Evolutionary conservation across 1,140 invertebrate species (phyloP).

Genomic region (Centruroides vittatus): DNA sequence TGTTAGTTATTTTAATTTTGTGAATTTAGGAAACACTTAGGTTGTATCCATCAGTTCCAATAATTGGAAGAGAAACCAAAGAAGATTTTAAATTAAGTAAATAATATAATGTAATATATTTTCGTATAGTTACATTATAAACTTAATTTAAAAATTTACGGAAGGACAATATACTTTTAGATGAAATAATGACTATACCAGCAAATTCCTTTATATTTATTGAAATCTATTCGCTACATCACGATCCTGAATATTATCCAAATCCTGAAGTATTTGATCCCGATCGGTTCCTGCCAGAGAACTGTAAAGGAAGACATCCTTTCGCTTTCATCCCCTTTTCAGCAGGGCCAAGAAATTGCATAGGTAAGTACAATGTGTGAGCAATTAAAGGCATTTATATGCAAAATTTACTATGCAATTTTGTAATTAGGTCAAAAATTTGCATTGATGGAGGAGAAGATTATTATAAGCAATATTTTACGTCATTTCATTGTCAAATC

Average conservation of each 20-base stretch:
- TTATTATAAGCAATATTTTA: neutral
- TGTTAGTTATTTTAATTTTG: neutral
- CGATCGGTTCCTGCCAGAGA: constrained; percentile 29
- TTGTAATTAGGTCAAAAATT: constrained; percentile 20
- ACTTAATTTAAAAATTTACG: no score
- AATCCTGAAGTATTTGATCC: constrained; percentile 42
- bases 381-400: constrained; percentile 18
- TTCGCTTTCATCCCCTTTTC: constrained; percentile 68
- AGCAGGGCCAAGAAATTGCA: no score
- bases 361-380: no score
- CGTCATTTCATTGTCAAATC: constrained; percentile 10
- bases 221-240: no score
- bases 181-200: no score
- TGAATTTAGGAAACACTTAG: constrained; percentile 12
- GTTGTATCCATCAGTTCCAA: constrained; percentile 16
- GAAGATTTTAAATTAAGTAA: neutral
- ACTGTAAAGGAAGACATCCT: constrained; percentile 38
- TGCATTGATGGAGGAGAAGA: neutral
- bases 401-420: constrained; percentile 37
- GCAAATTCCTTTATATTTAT: no score
- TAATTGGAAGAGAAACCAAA: constrained; percentile 7
- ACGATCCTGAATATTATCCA: constrained; percentile 31
- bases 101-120: no score
- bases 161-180: no score
- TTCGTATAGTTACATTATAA: no score